Evolutionary conservation across 1,140 invertebrate genomes (phyloP).

Genomic region (Drosophila erecta): DNA sequence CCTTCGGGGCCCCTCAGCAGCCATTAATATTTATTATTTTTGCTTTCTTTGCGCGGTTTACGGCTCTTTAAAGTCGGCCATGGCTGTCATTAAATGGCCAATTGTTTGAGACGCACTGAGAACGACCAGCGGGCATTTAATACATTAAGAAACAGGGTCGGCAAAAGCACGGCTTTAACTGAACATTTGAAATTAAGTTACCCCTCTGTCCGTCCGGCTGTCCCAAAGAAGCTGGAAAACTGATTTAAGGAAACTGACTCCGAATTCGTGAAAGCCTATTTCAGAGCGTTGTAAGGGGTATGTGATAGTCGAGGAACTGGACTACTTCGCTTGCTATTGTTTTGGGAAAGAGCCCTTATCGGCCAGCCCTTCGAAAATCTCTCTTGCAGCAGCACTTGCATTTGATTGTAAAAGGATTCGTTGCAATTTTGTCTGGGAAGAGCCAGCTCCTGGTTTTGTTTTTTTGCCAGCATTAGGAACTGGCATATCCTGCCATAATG

Average conservation of each 20-base stretch:
- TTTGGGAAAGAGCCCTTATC: background rate
- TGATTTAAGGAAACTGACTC: too few relatives aligned
- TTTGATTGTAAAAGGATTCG: conserved; percentile 44
- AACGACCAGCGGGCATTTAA: conserved; percentile 42
- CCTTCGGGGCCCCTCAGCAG: conserved; percentile 6
- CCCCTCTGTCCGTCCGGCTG: too few relatives aligned
- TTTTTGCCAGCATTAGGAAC: conserved; percentile 7
- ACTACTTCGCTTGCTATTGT: too few relatives aligned
- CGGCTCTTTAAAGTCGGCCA: conserved; percentile 61
- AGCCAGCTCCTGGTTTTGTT: background rate
- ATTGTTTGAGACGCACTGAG: conserved; percentile 50
- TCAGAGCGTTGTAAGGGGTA: too few relatives aligned
- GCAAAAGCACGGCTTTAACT: conserved; percentile 2
- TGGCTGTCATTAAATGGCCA: conserved; percentile 56
- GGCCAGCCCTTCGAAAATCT: background rate
- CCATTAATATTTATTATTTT: conserved; percentile 79
- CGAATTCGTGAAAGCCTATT: too few relatives aligned
- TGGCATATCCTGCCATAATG: conserved; percentile 22
- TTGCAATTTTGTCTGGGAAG: conserved; percentile 5
- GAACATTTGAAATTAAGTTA: conserved; percentile 6
- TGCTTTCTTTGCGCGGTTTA: conserved; percentile 36
- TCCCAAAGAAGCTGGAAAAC: too few relatives aligned
- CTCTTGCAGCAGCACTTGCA: conserved; percentile 53
- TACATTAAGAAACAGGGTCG: conserved; percentile 39
- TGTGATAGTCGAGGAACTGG: too few relatives aligned